Conservation (phyloP, 23 tunicate species). For the Ascidia mentula region DNA sequence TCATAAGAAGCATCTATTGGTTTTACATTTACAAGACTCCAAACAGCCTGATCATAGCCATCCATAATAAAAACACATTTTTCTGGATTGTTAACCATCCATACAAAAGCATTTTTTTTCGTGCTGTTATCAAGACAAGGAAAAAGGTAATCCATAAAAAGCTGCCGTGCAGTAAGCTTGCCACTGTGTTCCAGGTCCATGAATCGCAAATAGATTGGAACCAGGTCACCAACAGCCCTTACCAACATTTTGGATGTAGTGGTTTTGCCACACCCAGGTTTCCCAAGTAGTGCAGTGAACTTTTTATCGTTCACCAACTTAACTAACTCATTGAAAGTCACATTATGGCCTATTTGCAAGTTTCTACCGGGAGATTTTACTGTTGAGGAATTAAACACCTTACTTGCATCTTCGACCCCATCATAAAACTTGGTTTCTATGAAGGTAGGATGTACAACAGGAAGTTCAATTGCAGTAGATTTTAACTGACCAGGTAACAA, state of each 20-base stretch:
- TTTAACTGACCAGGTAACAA: too few relatives aligned
- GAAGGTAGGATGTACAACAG: too few relatives aligned
- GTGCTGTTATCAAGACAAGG: conserved; percentile 18
- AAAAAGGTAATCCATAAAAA: conserved; percentile 3
- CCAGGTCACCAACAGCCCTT: too few relatives aligned
- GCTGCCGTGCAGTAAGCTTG: conserved; percentile 3
- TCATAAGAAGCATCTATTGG: conserved; percentile 12
- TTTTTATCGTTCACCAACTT: too few relatives aligned
- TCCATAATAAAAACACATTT: conserved; percentile 28
- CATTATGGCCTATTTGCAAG: too few relatives aligned
- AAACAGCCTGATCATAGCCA: conserved; percentile 38
- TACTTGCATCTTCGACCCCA: too few relatives aligned
- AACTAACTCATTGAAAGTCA: too few relatives aligned
- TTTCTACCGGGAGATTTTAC: too few relatives aligned
- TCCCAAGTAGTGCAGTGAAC: conserved; percentile 24
- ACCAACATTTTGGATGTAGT: too few relatives aligned
- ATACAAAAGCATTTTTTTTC: conserved; percentile 1
- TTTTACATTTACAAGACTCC: not conserved
- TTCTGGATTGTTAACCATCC: conserved; percentile 25
- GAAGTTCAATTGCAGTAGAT: too few relatives aligned
- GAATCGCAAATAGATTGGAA: not conserved
- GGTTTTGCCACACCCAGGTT: conserved; percentile 41
- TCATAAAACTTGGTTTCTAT: too few relatives aligned
- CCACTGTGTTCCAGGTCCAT: conserved; percentile 14
- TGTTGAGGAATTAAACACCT: too few relatives aligned